Evolutionary conservation across 1,140 invertebrate species (phyloP).

Genomic region (Thaumatotibia leucotreta): DNA sequence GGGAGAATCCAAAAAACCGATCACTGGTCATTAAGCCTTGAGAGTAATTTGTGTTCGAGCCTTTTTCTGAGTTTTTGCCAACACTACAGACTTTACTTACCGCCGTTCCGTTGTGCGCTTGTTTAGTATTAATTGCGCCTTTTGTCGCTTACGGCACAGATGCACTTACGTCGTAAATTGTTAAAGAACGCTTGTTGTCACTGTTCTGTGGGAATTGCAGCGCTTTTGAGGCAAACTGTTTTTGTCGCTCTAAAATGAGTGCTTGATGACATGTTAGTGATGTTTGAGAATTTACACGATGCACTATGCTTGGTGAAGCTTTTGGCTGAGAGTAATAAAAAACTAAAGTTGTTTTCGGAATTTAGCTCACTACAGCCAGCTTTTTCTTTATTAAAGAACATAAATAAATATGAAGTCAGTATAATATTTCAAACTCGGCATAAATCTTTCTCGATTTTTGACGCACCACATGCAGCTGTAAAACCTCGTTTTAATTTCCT

Average conservation of each 20-base stretch:
- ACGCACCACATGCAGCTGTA: neutral
- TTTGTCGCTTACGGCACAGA: slow-evolving; percentile 53
- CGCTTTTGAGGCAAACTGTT: neutral
- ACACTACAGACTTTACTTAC: slow-evolving; percentile 34
- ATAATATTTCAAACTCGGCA: too few species aligned
- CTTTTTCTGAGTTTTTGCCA: neutral
- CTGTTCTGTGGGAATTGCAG: neutral
- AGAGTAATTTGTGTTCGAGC: too few species aligned
- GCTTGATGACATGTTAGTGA: too few species aligned
- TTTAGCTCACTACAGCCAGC: too few species aligned
- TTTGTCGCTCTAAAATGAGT: neutral
- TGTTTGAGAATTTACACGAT: too few species aligned
- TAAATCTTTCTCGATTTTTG: neutral
- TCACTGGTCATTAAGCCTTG: too few species aligned
- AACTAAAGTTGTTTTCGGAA: neutral
- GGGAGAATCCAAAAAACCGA: too few species aligned
- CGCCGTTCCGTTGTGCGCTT: slow-evolving; percentile 43
- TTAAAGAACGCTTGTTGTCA: neutral
- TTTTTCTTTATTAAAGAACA: too few species aligned
- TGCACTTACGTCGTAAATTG: slow-evolving; percentile 10
- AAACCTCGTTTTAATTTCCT: neutral
- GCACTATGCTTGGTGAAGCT: too few species aligned
- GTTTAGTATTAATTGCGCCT: slow-evolving; percentile 71
- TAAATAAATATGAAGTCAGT: too few species aligned
- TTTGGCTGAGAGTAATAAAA: neutral